A percentile compares a stretch with the other conserved stretches of the same genome.
Conservation (phyloP, 1,140 invertebrate genomes). For the Bombus ignitus region DNA sequence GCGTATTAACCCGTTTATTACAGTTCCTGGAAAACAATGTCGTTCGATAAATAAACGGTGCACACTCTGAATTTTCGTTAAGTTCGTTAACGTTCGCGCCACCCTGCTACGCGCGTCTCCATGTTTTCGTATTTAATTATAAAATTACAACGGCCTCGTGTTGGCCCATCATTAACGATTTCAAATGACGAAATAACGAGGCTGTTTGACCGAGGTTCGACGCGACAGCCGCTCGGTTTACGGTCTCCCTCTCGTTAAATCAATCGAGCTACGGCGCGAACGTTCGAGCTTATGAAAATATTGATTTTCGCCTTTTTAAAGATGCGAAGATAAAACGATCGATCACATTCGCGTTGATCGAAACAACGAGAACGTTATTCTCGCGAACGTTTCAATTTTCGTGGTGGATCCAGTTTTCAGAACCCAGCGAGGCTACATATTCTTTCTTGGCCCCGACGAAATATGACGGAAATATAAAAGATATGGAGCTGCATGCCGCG, state of each 20-base stretch:
- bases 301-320: not conserved
- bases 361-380: not conserved
- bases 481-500: not conserved
- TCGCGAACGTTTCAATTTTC: not conserved
- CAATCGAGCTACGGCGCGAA: not conserved
- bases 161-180: constrained; percentile 24
- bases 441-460: not conserved
- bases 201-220: not conserved
- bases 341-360: not conserved
- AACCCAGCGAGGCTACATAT: not conserved
- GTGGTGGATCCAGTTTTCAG: not conserved
- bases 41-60: constrained; percentile 7
- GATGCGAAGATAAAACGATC: not conserved
- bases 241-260: constrained; percentile 4
- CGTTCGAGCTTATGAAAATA: constrained; percentile 1
- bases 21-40: not conserved
- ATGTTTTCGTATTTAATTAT: constrained; percentile 25
- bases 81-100: not conserved
- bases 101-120: too few relatives aligned
- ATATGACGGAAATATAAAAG: constrained; percentile 41
- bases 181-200: constrained; percentile 35
- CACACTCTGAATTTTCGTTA: constrained; percentile 14
- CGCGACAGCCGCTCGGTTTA: too few relatives aligned
- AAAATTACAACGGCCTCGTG: constrained; percentile 9
- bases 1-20: constrained; percentile 3